Conservation (phyloP, 2,113 vertebrate genomes). For the Glareola pratincola region DNA sequence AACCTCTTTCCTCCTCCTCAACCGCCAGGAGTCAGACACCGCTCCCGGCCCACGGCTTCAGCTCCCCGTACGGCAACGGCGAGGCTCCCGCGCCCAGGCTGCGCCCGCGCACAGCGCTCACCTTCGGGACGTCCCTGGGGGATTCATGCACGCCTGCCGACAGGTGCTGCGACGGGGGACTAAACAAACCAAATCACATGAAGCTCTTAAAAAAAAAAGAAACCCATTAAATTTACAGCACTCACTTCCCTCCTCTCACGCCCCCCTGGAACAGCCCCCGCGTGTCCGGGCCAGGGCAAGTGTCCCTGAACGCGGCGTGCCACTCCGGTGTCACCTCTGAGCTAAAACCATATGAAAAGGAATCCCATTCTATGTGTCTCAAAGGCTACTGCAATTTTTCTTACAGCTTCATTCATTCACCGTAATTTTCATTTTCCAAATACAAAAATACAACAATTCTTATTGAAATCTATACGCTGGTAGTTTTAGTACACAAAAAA, state of each 20-base stretch:
- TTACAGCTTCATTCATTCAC: constrained; percentile 75
- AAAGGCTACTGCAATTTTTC: constrained; percentile 67
- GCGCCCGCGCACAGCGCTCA: neutral
- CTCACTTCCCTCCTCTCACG: neutral
- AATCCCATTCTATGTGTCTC: constrained; percentile 66
- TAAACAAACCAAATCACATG: neutral
- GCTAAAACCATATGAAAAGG: constrained; percentile 80
- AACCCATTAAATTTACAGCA: neutral
- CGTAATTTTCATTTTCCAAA: constrained; percentile 75
- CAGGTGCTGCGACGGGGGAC: neutral
- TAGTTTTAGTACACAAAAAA: constrained; percentile 82
- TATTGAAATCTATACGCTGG: constrained; percentile 82
- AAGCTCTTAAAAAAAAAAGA: neutral
- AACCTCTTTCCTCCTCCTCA: neutral
- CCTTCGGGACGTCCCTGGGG: neutral
- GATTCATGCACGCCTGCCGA: neutral
- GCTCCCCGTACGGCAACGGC: neutral
- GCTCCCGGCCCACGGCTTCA: neutral
- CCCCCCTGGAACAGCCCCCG: neutral
- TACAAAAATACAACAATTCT: constrained; percentile 87
- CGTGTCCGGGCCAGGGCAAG: neutral
- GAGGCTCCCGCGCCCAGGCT: too few species aligned
- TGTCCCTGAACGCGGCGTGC: neutral
- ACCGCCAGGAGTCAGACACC: rapidly evolving
- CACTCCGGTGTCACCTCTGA: constrained; percentile 13